Conservation (phyloP, 2,113 vertebrate genomes). For the Baryphthengus martii region DNA sequence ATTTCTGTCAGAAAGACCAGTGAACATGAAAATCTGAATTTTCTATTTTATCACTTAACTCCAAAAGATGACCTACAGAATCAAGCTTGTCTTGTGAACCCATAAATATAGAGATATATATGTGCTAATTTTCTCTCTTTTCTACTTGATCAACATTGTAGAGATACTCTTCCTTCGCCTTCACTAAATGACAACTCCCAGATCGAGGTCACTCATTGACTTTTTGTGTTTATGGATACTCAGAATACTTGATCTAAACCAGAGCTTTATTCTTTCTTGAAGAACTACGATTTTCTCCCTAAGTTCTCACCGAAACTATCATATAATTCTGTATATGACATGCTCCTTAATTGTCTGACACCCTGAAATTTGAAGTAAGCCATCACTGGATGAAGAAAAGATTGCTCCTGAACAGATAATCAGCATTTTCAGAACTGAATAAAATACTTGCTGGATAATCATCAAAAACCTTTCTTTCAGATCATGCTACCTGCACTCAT, state of each 20-base stretch:
- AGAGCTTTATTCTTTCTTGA: neutral
- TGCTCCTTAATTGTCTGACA: neutral
- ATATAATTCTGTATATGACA: neutral
- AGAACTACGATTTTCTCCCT: neutral
- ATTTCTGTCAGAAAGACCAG: neutral
- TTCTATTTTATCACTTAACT: neutral
- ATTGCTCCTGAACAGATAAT: neutral
- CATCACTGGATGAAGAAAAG: neutral
- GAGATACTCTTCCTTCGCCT: neutral
- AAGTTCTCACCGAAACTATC: neutral
- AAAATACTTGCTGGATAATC: neutral
- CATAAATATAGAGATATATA: rapidly evolving
- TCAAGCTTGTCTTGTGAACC: neutral
- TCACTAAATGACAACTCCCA: neutral
- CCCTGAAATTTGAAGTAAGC: neutral
- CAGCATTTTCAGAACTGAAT: neutral
- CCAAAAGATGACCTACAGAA: neutral
- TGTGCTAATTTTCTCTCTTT: neutral
- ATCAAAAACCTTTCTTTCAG: neutral
- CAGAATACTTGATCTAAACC: neutral
- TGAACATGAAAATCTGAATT: neutral
- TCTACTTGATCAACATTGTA: neutral
- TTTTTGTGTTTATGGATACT: neutral
- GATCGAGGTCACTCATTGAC: neutral
- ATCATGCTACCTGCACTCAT: neutral